These are phyloP conservation scores for Cynaeus angustus DNA, from an alignment of 2,888 invertebrate species.

Conservation along the genomic window DNA sequence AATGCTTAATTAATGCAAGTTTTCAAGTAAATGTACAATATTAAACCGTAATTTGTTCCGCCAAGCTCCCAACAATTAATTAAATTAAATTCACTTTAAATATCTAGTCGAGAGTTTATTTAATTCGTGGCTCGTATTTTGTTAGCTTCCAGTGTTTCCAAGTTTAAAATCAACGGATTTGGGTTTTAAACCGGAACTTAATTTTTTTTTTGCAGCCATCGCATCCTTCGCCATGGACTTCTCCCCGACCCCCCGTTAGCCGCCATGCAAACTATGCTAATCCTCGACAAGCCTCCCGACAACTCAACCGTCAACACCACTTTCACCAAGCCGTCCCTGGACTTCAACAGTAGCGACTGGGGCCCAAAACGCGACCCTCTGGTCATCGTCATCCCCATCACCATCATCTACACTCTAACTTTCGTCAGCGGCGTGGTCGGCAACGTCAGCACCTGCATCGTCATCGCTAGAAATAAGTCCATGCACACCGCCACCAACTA, in stretches of 20 bases:
- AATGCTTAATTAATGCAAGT: too few species aligned
- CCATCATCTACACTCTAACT: constrained; percentile 82
- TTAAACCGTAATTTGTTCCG: too few species aligned
- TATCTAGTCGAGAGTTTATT: too few species aligned
- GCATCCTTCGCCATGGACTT: constrained; percentile 2
- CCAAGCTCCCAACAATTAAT: too few species aligned
- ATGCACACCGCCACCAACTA: constrained; percentile 90
- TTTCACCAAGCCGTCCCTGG: background rate
- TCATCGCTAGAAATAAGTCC: constrained; percentile 86
- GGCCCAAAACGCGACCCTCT: constrained; percentile 45
- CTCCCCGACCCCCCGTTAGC: background rate
- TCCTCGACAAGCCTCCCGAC: constrained; percentile 21
- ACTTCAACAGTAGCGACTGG: constrained; percentile 36
- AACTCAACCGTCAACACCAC: constrained; percentile 7
- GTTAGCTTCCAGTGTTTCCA: too few species aligned
- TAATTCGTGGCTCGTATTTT: too few species aligned
- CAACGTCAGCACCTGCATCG: constrained; percentile 88
- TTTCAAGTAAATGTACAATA: too few species aligned
- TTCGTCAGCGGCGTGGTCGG: constrained; percentile 87
- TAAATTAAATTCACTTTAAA: too few species aligned
- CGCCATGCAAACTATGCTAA: constrained; percentile 28
- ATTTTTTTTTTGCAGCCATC: constrained; percentile 11
- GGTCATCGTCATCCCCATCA: constrained; percentile 81
- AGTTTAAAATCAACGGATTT: too few species aligned
- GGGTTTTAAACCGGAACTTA: too few species aligned